phyloP scores from a whole-genome alignment of 2,113 vertebrate genomes.

The Hydrolagus affinis region DNA sequence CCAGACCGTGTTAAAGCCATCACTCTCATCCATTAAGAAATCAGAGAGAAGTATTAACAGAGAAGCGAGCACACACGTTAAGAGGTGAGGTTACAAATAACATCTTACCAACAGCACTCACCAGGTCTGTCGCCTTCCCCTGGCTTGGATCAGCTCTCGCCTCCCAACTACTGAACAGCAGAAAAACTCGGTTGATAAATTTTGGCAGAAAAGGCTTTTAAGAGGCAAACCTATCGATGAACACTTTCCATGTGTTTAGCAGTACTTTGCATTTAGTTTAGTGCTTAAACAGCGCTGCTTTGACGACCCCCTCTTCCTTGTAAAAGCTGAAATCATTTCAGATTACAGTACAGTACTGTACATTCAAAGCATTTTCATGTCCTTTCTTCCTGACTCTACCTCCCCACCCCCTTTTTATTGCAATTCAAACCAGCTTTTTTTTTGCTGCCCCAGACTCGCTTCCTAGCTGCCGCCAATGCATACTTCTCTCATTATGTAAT shows the following conservation, averaged over 20 bases:
- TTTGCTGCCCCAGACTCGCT: background rate
- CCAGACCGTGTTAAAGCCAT: background rate
- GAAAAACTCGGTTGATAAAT: background rate
- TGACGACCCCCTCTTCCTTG: background rate
- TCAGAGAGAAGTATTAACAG: background rate
- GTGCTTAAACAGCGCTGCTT: background rate
- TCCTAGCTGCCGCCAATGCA: conserved; percentile 47
- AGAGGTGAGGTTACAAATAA: background rate
- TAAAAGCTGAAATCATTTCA: no score
- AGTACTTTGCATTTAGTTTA: background rate
- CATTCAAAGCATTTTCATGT: conserved; percentile 1
- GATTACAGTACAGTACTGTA: no score
- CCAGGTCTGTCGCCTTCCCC: background rate
- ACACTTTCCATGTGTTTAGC: background rate
- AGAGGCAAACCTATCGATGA: no score
- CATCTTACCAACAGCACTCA: background rate
- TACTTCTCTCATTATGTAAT: conserved; percentile 61
- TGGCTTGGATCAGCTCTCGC: no score
- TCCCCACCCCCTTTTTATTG: background rate
- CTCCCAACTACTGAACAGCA: no score
- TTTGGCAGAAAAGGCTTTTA: background rate
- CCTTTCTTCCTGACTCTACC: background rate
- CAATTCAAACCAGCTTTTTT: background rate
- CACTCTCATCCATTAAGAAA: background rate
- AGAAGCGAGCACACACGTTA: background rate